These are phyloP conservation scores for Pimephales promelas DNA, from an alignment of 2,113 vertebrate genomes.

Conservation along the genomic window DNA sequence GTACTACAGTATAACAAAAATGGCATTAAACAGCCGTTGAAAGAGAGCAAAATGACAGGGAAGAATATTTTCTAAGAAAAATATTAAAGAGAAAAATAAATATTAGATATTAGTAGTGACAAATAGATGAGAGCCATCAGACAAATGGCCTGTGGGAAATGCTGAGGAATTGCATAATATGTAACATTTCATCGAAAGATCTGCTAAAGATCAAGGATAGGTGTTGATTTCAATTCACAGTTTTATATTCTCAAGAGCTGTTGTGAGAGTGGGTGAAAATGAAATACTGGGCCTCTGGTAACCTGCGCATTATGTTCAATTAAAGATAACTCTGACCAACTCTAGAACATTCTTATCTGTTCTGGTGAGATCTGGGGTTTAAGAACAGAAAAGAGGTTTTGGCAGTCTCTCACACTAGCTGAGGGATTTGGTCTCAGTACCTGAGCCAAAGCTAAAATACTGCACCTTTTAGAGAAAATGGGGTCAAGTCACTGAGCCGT, in stretches of 20 bases:
- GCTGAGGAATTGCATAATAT: slow-evolving; percentile 38
- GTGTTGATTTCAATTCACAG: slow-evolving; percentile 24
- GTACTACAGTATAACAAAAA: background rate
- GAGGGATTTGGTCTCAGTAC: slow-evolving; percentile 1
- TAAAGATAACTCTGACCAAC: background rate
- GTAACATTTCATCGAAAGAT: background rate
- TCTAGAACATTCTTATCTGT: background rate
- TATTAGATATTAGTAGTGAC: background rate
- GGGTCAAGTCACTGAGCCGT: slow-evolving; percentile 6
- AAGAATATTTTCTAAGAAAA: background rate
- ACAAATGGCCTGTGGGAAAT: slow-evolving; percentile 1
- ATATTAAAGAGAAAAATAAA: slow-evolving; percentile 5
- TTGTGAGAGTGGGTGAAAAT: slow-evolving; percentile 22
- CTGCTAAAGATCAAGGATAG: slow-evolving; percentile 29
- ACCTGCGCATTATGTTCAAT: slow-evolving; percentile 3
- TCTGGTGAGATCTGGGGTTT: slow-evolving; percentile 17
- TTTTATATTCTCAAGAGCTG: slow-evolving; percentile 20
- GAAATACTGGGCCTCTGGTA: background rate
- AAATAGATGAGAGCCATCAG: background rate
- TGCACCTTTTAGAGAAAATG: background rate
- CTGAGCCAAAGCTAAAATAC: slow-evolving; percentile 10
- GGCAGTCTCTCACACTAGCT: background rate
- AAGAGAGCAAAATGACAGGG: background rate
- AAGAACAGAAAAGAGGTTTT: slow-evolving; percentile 15
- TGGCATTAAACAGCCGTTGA: background rate